These are phyloP conservation scores for Columba janthina DNA, from an alignment of 2,113 vertebrate genomes.

Conservation along the genomic window DNA sequence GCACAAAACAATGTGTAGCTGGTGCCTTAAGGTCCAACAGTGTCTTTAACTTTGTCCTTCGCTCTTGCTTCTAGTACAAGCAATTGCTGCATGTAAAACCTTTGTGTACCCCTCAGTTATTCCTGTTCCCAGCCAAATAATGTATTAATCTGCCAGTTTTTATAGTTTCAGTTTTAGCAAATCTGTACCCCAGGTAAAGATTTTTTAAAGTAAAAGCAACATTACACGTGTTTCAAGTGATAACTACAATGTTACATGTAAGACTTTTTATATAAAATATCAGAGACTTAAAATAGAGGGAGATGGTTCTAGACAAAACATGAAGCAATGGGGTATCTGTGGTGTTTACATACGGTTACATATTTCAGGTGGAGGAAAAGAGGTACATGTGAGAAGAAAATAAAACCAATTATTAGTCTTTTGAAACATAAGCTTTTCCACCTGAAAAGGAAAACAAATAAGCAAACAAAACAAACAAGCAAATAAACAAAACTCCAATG, in stretches of 20 bases:
- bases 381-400: background rate
- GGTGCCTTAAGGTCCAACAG: background rate
- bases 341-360: background rate
- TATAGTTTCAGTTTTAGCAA: background rate
- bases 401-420: background rate
- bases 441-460: background rate
- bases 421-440: background rate
- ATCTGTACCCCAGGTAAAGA: background rate
- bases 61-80: background rate
- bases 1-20: background rate
- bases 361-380: background rate
- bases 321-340: background rate
- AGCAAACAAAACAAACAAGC: too few species aligned
- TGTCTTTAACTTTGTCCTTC: background rate
- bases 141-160: background rate
- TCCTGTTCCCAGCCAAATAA: background rate
- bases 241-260: background rate
- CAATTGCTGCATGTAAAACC: background rate
- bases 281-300: background rate
- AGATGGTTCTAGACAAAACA: background rate
- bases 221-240: background rate
- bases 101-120: background rate
- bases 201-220: background rate
- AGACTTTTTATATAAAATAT: background rate
- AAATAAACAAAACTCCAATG: background rate